phyloP scores from a whole-genome alignment of 92 coral and sea anemone genomes.

The Anthopleura xanthogrammica region DNA sequence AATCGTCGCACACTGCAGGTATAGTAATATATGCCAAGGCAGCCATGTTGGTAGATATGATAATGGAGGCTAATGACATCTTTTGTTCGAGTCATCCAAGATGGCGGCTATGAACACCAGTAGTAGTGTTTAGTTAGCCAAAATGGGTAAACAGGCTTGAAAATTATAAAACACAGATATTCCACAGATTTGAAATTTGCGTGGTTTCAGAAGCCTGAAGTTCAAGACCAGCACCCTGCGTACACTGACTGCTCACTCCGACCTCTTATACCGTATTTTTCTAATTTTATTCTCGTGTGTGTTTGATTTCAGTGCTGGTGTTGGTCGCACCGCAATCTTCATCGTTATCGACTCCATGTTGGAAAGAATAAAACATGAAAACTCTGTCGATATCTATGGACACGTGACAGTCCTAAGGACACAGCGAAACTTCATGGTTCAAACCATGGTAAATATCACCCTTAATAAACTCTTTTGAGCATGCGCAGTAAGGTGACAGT shows the following conservation, averaged over 20 bases:
- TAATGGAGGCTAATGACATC: too few species aligned
- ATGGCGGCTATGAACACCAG: too few species aligned
- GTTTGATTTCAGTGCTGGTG: conserved; percentile 76
- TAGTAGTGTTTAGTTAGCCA: too few species aligned
- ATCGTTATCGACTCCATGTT: conserved; percentile 98
- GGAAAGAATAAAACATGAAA: conserved; percentile 92
- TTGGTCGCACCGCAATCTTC: conserved; percentile 93
- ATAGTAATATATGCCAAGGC: background rate
- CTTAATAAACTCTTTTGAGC: background rate
- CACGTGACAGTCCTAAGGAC: conserved; percentile 97
- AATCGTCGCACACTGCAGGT: conserved; percentile 96
- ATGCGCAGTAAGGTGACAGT: background rate
- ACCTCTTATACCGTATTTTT: background rate
- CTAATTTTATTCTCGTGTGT: background rate
- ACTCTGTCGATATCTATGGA: conserved; percentile 94
- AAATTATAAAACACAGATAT: too few species aligned
- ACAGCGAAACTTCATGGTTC: conserved; percentile 94
- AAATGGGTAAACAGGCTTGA: too few species aligned
- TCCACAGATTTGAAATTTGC: too few species aligned
- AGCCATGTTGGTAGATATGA: too few species aligned
- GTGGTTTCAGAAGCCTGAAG: too few species aligned
- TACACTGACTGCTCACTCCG: background rate
- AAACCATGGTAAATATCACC: conserved; percentile 60
- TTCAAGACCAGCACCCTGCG: background rate
- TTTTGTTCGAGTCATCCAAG: too few species aligned